These are phyloP conservation scores for Stenodera caucasica DNA, from an alignment of 2,888 invertebrate species.

Conservation along the genomic window DNA sequence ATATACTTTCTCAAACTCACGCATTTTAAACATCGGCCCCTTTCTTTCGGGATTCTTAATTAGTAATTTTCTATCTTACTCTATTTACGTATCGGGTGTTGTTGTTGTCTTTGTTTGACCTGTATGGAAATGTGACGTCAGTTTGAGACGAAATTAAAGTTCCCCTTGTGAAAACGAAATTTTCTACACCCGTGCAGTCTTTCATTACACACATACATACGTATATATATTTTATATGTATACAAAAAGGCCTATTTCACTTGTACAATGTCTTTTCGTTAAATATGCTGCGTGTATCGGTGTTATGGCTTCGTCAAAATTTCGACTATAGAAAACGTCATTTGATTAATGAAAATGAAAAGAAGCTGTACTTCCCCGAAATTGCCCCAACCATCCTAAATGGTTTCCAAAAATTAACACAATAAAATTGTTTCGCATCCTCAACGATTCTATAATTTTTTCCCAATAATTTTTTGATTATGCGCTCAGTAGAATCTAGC, in stretches of 20 bases:
- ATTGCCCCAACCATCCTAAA: background rate
- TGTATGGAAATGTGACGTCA: slow-evolving; percentile 56
- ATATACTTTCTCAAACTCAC: slow-evolving; percentile 50
- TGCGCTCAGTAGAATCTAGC: no score
- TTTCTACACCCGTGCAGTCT: slow-evolving; percentile 58
- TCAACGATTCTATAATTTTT: no score
- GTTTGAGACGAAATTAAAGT: slow-evolving; percentile 55
- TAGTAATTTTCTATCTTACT: slow-evolving; percentile 63
- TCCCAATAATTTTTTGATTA: no score
- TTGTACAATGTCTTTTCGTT: slow-evolving; percentile 48
- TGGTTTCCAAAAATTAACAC: slow-evolving; percentile 6
- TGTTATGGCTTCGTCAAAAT: slow-evolving; percentile 37
- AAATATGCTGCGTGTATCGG: slow-evolving; percentile 51
- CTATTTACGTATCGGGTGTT: slow-evolving; percentile 54
- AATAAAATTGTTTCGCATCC: slow-evolving; percentile 15
- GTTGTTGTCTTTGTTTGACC: slow-evolving; percentile 59
- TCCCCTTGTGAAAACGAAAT: slow-evolving; percentile 56
- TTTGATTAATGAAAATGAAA: slow-evolving; percentile 1
- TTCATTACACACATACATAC: slow-evolving; percentile 54
- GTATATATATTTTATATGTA: background rate
- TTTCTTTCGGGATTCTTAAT: slow-evolving; percentile 73
- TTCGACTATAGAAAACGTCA: slow-evolving; percentile 25
- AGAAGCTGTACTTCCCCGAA: background rate
- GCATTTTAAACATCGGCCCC: slow-evolving; percentile 60
- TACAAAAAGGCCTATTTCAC: slow-evolving; percentile 33